These are phyloP conservation scores for Nomada ruficornis DNA, from an alignment of 2,888 invertebrate species.

Conservation along the genomic window DNA sequence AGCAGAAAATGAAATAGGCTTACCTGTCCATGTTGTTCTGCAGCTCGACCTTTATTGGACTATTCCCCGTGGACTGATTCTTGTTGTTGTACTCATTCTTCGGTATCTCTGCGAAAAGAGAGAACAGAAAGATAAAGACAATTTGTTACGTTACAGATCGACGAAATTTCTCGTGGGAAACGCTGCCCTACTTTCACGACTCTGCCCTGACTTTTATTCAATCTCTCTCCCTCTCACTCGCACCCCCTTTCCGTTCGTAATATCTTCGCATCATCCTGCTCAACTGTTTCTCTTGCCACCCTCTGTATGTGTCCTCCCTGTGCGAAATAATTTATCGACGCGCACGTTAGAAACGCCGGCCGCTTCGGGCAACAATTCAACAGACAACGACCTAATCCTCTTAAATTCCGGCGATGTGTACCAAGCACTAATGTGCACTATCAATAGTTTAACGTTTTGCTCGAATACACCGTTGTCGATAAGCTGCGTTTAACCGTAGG, in stretches of 20 bases:
- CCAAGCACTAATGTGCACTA: too few relatives aligned
- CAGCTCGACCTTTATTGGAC: constrained; percentile 91
- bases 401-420: not conserved
- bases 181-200: constrained; percentile 35
- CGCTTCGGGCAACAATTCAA: not conserved
- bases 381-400: not conserved
- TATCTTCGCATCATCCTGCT: constrained; percentile 11
- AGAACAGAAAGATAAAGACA: constrained; percentile 48
- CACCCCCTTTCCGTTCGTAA: not conserved
- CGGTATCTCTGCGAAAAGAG: constrained; percentile 90
- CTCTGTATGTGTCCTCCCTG: not conserved
- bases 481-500: too few relatives aligned
- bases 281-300: too few relatives aligned
- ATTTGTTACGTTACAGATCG: constrained; percentile 53
- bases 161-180: constrained; percentile 70
- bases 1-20: constrained; percentile 56
- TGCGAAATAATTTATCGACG: constrained; percentile 35
- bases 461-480: not conserved
- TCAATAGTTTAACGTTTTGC: constrained; percentile 4
- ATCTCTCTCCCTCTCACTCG: not conserved
- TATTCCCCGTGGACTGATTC: constrained; percentile 93
- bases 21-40: constrained; percentile 86
- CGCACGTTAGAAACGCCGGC: not conserved
- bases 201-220: constrained; percentile 20
- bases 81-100: constrained; percentile 93